Evolutionary conservation across 1,140 invertebrate genomes (phyloP).

Genomic region (Aphis gossypii): DNA sequence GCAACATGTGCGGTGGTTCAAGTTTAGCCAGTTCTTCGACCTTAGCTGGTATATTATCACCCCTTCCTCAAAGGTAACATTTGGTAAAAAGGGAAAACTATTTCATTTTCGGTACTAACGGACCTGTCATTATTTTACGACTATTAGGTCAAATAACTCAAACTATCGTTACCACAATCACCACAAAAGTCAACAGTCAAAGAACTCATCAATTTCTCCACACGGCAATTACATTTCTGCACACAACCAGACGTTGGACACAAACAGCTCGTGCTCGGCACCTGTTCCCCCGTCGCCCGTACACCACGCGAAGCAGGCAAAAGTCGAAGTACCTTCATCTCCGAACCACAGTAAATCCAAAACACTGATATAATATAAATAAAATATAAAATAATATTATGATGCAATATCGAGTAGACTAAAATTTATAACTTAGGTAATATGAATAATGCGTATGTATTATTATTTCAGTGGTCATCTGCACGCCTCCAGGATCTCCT

Average conservation of each 20-base stretch:
- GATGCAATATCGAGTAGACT: background rate
- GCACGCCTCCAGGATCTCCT: conserved; percentile 80
- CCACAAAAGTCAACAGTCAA: conserved; percentile 12
- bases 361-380: background rate
- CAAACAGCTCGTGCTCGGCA: background rate
- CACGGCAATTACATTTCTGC: conserved; percentile 30
- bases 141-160: conserved; percentile 27
- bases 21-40: conserved; percentile 48
- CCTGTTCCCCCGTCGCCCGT: conserved; percentile 57
- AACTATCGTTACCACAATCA: conserved; percentile 54
- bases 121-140: background rate
- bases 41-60: conserved; percentile 56
- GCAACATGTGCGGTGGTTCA: conserved; percentile 24
- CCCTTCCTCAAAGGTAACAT: conserved; percentile 54
- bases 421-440: background rate
- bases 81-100: background rate
- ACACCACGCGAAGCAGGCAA: conserved; percentile 49
- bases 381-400: background rate
- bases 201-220: background rate
- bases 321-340: conserved; percentile 43
- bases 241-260: conserved; percentile 5
- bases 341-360: conserved; percentile 59
- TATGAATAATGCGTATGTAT: background rate
- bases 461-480: conserved; percentile 61
- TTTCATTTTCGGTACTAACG: background rate